These are phyloP conservation scores for Sebastes minor DNA, from an alignment of 2,797 vertebrate species.

Conservation along the genomic window DNA sequence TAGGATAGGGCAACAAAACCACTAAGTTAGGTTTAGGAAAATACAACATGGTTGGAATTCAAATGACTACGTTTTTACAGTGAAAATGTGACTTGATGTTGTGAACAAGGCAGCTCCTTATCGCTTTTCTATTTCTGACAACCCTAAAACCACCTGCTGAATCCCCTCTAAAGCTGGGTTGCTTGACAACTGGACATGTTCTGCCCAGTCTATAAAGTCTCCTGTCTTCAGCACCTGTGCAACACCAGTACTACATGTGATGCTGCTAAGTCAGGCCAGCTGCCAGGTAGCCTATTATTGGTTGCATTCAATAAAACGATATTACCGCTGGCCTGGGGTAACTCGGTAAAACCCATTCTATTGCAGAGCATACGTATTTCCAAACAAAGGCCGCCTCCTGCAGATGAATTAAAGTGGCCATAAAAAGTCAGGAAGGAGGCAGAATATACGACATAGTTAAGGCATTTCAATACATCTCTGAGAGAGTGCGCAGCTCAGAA, in stretches of 20 bases:
- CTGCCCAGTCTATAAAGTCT: not conserved
- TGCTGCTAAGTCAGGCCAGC: not conserved
- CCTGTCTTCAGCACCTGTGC: not conserved
- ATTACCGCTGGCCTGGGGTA: not conserved
- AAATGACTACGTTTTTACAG: no score
- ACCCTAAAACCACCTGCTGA: not conserved
- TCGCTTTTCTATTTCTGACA: no score
- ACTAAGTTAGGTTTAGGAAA: no score
- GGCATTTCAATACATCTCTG: slow-evolving; percentile 18
- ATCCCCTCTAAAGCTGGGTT: not conserved
- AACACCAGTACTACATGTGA: not conserved
- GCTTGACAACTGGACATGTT: not conserved
- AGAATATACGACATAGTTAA: slow-evolving; percentile 29
- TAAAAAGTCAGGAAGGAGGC: slow-evolving; percentile 44
- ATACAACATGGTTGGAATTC: no score
- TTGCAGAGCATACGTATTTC: slow-evolving; percentile 22
- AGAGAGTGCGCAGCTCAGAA: not conserved
- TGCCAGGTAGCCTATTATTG: not conserved
- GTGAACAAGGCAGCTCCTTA: not conserved
- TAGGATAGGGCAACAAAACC: no score
- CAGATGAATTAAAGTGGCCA: slow-evolving; percentile 42
- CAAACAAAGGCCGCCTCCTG: slow-evolving; percentile 19
- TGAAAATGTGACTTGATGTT: no score
- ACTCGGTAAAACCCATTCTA: slow-evolving; percentile 21
- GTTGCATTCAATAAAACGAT: slow-evolving; percentile 35